Evolutionary conservation across 2,888 invertebrate species (phyloP).

Genomic region (Xylocampa areola): DNA sequence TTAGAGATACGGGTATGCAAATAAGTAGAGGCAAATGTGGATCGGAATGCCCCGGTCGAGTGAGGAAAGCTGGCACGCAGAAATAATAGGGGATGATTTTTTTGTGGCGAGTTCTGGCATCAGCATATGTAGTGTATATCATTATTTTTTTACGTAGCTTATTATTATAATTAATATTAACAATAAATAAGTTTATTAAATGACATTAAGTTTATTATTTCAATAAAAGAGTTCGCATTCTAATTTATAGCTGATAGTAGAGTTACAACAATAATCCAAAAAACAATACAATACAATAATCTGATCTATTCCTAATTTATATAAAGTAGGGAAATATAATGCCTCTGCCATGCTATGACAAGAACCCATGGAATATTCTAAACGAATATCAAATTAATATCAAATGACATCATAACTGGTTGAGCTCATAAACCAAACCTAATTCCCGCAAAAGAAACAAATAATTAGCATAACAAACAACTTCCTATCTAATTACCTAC

Average conservation of each 20-base stretch:
- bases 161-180: too few species aligned
- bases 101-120: neutral
- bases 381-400: slow-evolving; percentile 47
- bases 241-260: too few species aligned
- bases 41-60: slow-evolving; percentile 23
- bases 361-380: slow-evolving; percentile 4
- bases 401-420: slow-evolving; percentile 51
- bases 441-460: slow-evolving; percentile 40
- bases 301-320: neutral
- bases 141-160: too few species aligned
- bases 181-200: too few species aligned
- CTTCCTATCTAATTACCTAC: slow-evolving; percentile 75
- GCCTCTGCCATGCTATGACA: neutral
- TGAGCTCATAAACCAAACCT: slow-evolving; percentile 39
- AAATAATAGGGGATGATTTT: slow-evolving; percentile 1
- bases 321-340: neutral
- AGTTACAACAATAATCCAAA: too few species aligned
- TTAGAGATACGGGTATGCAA: slow-evolving; percentile 32
- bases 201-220: too few species aligned
- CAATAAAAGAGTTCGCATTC: too few species aligned
- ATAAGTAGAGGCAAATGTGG: slow-evolving; percentile 32
- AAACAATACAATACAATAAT: neutral
- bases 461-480: slow-evolving; percentile 62
- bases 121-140: neutral
- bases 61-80: slow-evolving; percentile 5